Evolutionary conservation across 2,797 vertebrate genomes (phyloP).

Genomic region (Cynodonichthys magdalenae): DNA sequence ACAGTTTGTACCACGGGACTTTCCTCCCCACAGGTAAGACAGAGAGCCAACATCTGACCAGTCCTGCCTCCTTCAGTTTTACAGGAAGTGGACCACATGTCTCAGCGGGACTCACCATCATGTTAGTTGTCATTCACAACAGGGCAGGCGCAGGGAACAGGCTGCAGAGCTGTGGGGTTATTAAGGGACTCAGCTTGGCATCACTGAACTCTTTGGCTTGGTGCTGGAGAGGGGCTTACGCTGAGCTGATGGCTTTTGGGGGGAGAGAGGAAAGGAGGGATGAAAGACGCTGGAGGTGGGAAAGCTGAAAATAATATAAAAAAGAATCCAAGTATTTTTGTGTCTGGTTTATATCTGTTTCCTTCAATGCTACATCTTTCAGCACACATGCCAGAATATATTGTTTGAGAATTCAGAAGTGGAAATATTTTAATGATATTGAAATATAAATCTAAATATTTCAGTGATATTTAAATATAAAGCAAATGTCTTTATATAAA

Average conservation of each 20-base stretch:
- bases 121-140: constrained; percentile 63
- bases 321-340: background rate
- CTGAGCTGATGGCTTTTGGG: constrained; percentile 57
- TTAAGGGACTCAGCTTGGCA: constrained; percentile 73
- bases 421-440: background rate
- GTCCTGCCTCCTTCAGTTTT: constrained; percentile 33
- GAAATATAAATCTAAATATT: background rate
- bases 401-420: too few species aligned
- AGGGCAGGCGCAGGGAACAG: constrained; percentile 49
- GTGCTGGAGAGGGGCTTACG: constrained; percentile 58
- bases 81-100: constrained; percentile 51
- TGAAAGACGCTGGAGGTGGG: background rate
- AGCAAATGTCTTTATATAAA: too few species aligned
- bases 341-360: background rate
- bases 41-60: constrained; percentile 38
- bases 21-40: constrained; percentile 40
- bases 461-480: too few species aligned
- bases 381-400: background rate
- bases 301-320: background rate
- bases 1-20: constrained; percentile 14
- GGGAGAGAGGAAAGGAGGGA: constrained; percentile 1
- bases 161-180: constrained; percentile 61
- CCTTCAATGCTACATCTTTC: background rate
- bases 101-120: constrained; percentile 41
- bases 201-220: constrained; percentile 64